Percentiles rank a stretch among this genome's conserved stretches.
phyloP scores from a whole-genome alignment of 2,113 vertebrate species.

The Myocastor coypus region DNA sequence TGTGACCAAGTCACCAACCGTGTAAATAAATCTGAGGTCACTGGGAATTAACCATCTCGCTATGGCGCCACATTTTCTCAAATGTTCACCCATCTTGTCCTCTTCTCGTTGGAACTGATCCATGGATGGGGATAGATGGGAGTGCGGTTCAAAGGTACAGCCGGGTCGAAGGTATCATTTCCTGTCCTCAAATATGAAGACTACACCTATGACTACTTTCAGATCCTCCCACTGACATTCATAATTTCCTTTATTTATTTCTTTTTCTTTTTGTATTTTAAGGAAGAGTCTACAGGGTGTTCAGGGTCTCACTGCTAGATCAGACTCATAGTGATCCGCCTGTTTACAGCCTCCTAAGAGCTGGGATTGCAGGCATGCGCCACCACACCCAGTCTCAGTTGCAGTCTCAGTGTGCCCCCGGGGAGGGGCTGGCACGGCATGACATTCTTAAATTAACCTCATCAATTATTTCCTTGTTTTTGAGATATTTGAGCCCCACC shows the following conservation, averaged over 20 bases:
- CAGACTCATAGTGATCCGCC: too few relatives aligned
- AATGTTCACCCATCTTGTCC: neutral
- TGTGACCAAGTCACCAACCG: neutral
- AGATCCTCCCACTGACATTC: neutral
- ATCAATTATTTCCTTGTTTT: neutral
- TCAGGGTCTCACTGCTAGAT: too few relatives aligned
- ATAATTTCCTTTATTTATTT: too few relatives aligned
- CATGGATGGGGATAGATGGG: neutral
- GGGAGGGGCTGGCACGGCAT: neutral
- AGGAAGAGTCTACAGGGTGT: too few relatives aligned
- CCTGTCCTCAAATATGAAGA: neutral
- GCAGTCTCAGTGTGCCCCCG: too few relatives aligned
- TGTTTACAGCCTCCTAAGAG: too few relatives aligned
- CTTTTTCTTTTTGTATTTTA: too few relatives aligned
- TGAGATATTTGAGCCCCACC: neutral
- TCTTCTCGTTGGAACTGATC: neutral
- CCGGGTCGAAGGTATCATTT: neutral
- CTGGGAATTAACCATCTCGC: neutral
- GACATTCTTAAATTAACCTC: neutral
- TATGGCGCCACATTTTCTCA: neutral
- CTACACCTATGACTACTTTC: rapidly evolving
- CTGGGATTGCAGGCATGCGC: too few relatives aligned
- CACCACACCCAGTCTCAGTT: too few relatives aligned
- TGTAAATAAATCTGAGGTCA: neutral
- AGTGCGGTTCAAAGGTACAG: neutral